Base-by-base conservation (phyloP, 2,888 invertebrate species). In the Limnephilus marmoratus region DNA sequence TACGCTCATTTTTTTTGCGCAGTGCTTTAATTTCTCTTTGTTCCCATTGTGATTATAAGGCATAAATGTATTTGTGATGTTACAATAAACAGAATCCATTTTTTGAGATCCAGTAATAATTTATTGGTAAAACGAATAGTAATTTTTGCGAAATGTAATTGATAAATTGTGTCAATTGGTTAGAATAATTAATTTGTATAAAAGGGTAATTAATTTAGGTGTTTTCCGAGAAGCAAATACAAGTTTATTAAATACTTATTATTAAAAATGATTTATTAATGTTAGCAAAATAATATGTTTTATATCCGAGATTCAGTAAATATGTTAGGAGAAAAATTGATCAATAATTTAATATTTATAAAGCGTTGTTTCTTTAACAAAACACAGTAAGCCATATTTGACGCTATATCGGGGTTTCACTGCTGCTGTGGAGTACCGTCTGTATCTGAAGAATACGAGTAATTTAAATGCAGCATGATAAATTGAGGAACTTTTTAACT, bases 381-480 rank as follows among this genome's bases (percentile, higher is more conserved):
- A 68, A 1, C 3, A 53, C 68, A 24, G 24, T 68, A 68, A 24
- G n/a, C n/a, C 24, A 18, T n/a, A 68, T 68, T 68, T 24, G 24
- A 68, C 24, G 68, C 7, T 68, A 68, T 68, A 68, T n/a, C 68
- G 7, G 68, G 68, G 68, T 68, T 68, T 68, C 68, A 68, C 68
- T 68, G 24, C 7, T 9, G 68, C 68, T 68, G 68, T 24, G 68
- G n/a, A 68, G 9, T 68, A 68, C 68, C 68, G 68, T 68, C 68
- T 83, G 34, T 83, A 83, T 37, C 83, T 83, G 83, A 83, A 45
- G 86, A 41, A 86, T 86, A 29, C 18, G 86, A 86, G 86, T 86
- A 45, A 91, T 91, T 91, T 41, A 91, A 90, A 91, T 90, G 83
- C 90, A 91, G 91, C 68, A 86, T 86, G 91, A 91, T 91, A 91